A percentile compares a stretch with the other conserved stretches of the same genome.
Evolutionary conservation across 1,140 invertebrate species (phyloP).

Genomic region (Temnothorax nylanderi): DNA sequence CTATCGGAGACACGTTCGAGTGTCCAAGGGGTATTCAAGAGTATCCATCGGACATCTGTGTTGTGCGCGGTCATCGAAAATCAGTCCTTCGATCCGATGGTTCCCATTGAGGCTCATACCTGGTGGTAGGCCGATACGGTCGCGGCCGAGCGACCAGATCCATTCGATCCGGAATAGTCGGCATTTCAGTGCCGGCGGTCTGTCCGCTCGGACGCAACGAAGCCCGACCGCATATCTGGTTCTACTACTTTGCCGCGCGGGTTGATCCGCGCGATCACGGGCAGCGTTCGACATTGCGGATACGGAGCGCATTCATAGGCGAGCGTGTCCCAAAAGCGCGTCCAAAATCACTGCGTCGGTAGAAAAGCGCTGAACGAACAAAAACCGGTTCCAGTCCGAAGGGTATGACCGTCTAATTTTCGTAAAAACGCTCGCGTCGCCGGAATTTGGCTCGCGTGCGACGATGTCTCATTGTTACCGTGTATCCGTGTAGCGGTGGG

Average conservation of each 20-base stretch:
- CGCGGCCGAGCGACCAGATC: slow-evolving; percentile 38
- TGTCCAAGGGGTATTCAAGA: slow-evolving; percentile 42
- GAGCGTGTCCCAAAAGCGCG: slow-evolving; percentile 22
- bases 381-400: slow-evolving; percentile 37
- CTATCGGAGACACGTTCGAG: slow-evolving; percentile 1
- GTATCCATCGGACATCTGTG: slow-evolving; percentile 43
- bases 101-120: slow-evolving; percentile 54
- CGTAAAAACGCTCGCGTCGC: slow-evolving; percentile 50
- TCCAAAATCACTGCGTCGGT: slow-evolving; percentile 37
- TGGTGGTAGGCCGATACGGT: slow-evolving; percentile 58
- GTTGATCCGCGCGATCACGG: slow-evolving; percentile 59
- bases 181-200: slow-evolving; percentile 51
- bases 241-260: slow-evolving; percentile 54
- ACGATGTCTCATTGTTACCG: slow-evolving; percentile 49
- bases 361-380: slow-evolving; percentile 33
- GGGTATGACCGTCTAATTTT: slow-evolving; percentile 35
- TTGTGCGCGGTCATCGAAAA: slow-evolving; percentile 48
- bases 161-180: slow-evolving; percentile 61
- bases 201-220: slow-evolving; percentile 45
- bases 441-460: slow-evolving; percentile 43
- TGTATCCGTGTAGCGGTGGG: not conserved
- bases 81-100: slow-evolving; percentile 49
- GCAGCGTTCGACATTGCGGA: slow-evolving; percentile 33
- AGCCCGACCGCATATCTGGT: slow-evolving; percentile 52
- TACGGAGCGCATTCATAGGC: not conserved